Conservation (phyloP, 2,113 vertebrate genomes). For the Maccullochella peelii region DNA sequence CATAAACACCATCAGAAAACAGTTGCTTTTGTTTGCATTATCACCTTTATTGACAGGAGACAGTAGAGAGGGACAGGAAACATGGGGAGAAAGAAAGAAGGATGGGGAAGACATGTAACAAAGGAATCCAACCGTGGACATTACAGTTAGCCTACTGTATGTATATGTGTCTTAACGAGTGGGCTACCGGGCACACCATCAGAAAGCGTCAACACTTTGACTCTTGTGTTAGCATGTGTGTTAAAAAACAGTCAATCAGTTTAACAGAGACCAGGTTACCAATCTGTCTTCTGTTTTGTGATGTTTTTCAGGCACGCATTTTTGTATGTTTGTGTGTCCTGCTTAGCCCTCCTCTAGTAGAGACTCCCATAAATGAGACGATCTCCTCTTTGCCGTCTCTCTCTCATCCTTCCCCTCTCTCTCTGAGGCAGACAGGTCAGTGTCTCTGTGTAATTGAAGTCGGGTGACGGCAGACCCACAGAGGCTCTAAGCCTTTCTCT, state of each 20-base stretch:
- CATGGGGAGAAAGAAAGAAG: neutral
- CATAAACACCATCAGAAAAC: neutral
- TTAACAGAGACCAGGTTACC: neutral
- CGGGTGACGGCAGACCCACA: conserved; percentile 34
- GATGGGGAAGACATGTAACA: neutral
- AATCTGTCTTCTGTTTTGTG: neutral
- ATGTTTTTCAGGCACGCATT: neutral
- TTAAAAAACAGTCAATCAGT: neutral
- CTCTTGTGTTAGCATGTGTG: no score
- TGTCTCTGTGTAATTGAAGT: conserved; percentile 57
- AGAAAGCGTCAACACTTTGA: neutral
- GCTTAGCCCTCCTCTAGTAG: neutral
- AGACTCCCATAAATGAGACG: neutral
- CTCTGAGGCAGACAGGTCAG: conserved; percentile 27
- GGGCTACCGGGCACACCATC: neutral
- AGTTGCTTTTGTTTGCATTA: neutral
- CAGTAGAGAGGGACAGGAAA: neutral
- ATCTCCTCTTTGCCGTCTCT: neutral
- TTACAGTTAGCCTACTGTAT: no score
- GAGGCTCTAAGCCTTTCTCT: conserved; percentile 50
- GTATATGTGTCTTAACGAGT: neutral
- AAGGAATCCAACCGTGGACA: neutral
- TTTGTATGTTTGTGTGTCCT: neutral
- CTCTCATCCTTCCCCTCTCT: neutral
- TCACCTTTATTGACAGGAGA: no score